These are phyloP conservation scores for Sprattus sprattus DNA, from an alignment of 2,113 vertebrate genomes.

Conservation along the genomic window DNA sequence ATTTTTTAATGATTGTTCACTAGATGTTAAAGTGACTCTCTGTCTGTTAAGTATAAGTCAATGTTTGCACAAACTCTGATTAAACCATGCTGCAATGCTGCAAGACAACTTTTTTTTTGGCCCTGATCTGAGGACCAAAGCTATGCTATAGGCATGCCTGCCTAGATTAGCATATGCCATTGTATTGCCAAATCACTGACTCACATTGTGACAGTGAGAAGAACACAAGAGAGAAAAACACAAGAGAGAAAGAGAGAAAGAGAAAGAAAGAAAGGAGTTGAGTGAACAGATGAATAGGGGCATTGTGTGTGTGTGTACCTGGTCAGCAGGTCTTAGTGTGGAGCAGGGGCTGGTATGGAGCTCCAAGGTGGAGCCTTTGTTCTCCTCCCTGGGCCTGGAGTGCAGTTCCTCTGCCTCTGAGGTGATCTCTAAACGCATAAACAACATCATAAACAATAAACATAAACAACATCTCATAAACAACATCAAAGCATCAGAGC, in stretches of 20 bases:
- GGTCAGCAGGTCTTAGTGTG: constrained; percentile 43
- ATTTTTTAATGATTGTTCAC: background rate
- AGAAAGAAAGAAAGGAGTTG: background rate
- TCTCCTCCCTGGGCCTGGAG: constrained; percentile 86
- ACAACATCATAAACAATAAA: background rate
- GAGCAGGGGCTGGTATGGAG: constrained; percentile 60
- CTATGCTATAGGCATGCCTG: constrained; percentile 34
- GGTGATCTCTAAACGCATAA: constrained; percentile 85
- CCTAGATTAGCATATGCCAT: constrained; percentile 32
- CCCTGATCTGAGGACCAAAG: constrained; percentile 42
- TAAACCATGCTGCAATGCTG: constrained; percentile 49
- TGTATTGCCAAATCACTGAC: constrained; percentile 22
- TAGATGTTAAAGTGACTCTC: background rate
- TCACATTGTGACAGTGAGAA: background rate
- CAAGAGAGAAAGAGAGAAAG: background rate
- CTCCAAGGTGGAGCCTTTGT: constrained; percentile 56
- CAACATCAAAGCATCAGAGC: background rate
- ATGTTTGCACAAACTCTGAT: constrained; percentile 32
- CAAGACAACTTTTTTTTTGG: constrained; percentile 58
- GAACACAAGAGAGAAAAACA: background rate
- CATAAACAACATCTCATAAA: no score
- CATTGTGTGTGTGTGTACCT: constrained; percentile 57
- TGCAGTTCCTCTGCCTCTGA: constrained; percentile 91
- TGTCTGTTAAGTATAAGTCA: background rate
- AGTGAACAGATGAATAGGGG: background rate